Evolutionary conservation across 2,113 vertebrate genomes (phyloP).

Genomic region (Cairina moschata): DNA sequence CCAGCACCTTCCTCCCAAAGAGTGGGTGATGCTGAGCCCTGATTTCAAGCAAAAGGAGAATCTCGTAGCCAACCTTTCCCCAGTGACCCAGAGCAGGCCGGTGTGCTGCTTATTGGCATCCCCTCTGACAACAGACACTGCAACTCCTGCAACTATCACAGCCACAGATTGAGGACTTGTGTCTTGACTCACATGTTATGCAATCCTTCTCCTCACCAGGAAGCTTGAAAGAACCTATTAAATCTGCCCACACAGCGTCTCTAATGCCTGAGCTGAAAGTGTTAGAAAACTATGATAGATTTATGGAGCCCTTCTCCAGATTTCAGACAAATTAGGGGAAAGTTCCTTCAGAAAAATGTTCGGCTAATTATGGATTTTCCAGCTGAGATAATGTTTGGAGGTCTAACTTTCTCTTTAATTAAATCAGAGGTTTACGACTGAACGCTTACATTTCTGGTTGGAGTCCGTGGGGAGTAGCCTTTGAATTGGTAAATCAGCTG

Average conservation of each 20-base stretch:
- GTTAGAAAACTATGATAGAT: constrained; percentile 47
- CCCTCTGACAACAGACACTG: background rate
- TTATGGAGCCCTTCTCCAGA: constrained; percentile 26
- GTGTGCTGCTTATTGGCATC: background rate
- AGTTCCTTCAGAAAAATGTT: constrained; percentile 56
- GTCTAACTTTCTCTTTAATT: constrained; percentile 52
- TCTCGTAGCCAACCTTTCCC: background rate
- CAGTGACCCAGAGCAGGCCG: background rate
- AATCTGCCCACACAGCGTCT: constrained; percentile 68
- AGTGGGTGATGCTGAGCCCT: background rate
- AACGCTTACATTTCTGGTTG: constrained; percentile 61
- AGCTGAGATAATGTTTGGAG: constrained; percentile 70
- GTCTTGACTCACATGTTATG: constrained; percentile 64
- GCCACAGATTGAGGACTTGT: background rate
- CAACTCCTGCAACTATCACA: background rate
- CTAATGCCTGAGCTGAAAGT: constrained; percentile 52
- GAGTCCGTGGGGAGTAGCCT: constrained; percentile 63
- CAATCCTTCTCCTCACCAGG: constrained; percentile 63
- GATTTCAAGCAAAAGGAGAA: rapidly evolving
- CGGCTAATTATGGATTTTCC: constrained; percentile 67
- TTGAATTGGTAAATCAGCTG: constrained; percentile 69
- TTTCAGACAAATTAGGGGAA: constrained; percentile 61
- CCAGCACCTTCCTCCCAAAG: background rate
- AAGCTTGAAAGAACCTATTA: constrained; percentile 61
- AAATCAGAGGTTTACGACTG: constrained; percentile 49